phyloP scores from a whole-genome alignment of 2,888 invertebrate genomes.

The Agonopterix subpropinquella region DNA sequence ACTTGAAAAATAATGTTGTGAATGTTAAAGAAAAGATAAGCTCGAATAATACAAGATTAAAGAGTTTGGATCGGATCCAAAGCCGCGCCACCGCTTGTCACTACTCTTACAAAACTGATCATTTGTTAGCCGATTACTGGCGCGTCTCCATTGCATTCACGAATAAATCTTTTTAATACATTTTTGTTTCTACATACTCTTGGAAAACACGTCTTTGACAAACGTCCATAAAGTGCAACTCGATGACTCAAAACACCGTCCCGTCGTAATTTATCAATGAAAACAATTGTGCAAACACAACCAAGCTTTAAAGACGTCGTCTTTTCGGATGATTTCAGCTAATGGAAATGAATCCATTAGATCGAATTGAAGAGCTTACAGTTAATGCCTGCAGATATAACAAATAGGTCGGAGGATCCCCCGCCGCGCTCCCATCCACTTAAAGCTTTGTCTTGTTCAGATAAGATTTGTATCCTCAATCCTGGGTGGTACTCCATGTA shows the following conservation, averaged over 20 bases:
- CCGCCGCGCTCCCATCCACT: constrained; percentile 38
- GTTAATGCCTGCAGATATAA: constrained; percentile 18
- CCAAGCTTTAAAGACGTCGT: too few species aligned
- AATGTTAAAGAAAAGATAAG: constrained; percentile 3
- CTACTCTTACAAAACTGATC: constrained; percentile 20
- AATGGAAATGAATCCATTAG: constrained; percentile 11
- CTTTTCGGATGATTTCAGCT: not conserved
- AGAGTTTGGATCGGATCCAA: constrained; percentile 25
- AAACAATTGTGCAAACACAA: too few species aligned
- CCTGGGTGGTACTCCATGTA: constrained; percentile 48
- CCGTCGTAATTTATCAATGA: too few species aligned
- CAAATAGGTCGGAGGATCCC: constrained; percentile 29
- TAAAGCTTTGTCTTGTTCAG: constrained; percentile 21
- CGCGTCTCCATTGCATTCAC: constrained; percentile 7
- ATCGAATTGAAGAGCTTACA: constrained; percentile 8
- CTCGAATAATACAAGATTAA: constrained; percentile 19
- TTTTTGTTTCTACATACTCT: too few species aligned
- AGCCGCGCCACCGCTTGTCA: constrained; percentile 15
- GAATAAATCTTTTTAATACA: not conserved
- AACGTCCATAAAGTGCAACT: too few species aligned
- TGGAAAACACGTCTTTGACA: too few species aligned
- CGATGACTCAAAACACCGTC: too few species aligned
- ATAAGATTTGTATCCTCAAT: constrained; percentile 55
- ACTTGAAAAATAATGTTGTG: constrained; percentile 4
- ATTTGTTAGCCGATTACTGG: constrained; percentile 21